Conservation (phyloP, 2,113 vertebrate species). For the Dipodomys stephensi region DNA sequence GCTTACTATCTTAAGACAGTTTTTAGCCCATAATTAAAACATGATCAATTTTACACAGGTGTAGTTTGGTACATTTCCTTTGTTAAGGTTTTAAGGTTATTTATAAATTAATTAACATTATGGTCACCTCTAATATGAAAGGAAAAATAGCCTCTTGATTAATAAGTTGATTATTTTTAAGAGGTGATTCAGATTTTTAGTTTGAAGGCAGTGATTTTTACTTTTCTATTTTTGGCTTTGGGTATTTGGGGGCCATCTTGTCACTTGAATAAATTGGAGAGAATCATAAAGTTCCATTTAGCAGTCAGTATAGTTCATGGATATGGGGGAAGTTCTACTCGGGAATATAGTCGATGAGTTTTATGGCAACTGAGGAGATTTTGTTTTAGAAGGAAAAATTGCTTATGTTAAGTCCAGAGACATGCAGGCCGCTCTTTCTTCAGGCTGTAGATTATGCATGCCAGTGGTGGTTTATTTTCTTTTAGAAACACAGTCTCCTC, state of each 20-base stretch:
- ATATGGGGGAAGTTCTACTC: background rate
- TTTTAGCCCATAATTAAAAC: conserved; percentile 74
- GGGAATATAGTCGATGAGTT: too few species aligned
- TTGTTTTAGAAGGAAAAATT: conserved; percentile 52
- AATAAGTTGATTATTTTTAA: conserved; percentile 33
- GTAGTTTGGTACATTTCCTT: conserved; percentile 73
- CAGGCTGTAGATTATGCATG: conserved; percentile 7
- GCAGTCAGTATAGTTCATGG: background rate
- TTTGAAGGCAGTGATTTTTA: conserved; percentile 25
- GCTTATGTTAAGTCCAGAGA: conserved; percentile 40
- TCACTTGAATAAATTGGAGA: conserved; percentile 25
- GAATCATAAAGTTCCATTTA: conserved; percentile 18
- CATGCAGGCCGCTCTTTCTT: background rate
- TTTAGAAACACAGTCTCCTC: background rate
- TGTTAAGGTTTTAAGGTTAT: conserved; percentile 66
- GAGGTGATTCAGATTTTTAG: conserved; percentile 65
- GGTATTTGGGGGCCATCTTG: background rate
- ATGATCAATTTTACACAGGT: conserved; percentile 46
- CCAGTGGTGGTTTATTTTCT: background rate
- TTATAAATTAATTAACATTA: conserved; percentile 73
- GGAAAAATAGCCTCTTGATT: conserved; percentile 60
- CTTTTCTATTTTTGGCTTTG: background rate
- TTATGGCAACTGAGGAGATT: background rate
- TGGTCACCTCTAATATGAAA: conserved; percentile 58
- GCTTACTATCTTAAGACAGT: conserved; percentile 75